Percentiles rank a stretch among this genome's conserved stretches.
These are phyloP conservation scores for Scaptomyza caliginosa DNA, from an alignment of 2,888 invertebrate genomes.

Conservation along the genomic window DNA sequence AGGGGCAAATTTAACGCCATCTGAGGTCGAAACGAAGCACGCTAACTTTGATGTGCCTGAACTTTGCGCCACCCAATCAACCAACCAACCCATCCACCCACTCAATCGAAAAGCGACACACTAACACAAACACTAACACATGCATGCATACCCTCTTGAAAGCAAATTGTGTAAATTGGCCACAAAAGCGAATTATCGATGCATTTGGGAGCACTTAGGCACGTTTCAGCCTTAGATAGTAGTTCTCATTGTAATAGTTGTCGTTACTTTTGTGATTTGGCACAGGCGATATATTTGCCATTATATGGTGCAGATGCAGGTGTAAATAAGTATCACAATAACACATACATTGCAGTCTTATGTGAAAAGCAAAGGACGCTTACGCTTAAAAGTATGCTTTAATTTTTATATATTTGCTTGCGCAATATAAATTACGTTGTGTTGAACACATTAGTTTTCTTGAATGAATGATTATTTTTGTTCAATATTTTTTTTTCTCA, in stretches of 20 bases:
- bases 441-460: neutral
- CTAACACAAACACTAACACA: constrained; percentile 29
- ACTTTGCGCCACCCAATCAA: constrained; percentile 26
- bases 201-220: constrained; percentile 74
- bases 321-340: neutral
- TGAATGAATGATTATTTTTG: neutral
- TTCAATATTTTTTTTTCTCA: constrained; percentile 8
- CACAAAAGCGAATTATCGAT: constrained; percentile 76
- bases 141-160: constrained; percentile 17
- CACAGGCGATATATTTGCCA: constrained; percentile 21
- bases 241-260: constrained; percentile 16
- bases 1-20: neutral
- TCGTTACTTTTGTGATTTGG: constrained; percentile 19
- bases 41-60: constrained; percentile 58
- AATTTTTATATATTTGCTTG: neutral
- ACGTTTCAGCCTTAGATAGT: constrained; percentile 52
- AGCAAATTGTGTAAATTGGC: constrained; percentile 67
- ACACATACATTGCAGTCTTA: neutral
- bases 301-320: constrained; percentile 34
- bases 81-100: constrained; percentile 21
- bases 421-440: neutral
- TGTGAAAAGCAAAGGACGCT: neutral
- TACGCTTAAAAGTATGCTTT: constrained; percentile 41
- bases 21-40: constrained; percentile 36
- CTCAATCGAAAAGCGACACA: constrained; percentile 8